These are phyloP conservation scores for Anorthoa munda DNA, from an alignment of 2,888 invertebrate species.

Conservation along the genomic window DNA sequence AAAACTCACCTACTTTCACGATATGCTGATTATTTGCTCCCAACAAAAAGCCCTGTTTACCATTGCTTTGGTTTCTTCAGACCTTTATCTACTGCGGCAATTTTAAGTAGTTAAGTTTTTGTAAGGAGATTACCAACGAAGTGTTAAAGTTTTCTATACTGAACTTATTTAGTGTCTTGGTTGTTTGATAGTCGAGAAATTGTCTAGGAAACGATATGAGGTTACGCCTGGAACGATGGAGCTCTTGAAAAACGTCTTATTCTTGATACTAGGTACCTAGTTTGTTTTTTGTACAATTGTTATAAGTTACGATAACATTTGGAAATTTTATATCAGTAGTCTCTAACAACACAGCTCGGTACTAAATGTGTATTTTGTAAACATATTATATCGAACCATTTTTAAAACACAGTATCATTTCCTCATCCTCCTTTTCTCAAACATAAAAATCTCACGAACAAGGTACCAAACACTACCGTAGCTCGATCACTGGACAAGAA, in stretches of 20 bases:
- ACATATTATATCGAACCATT: neutral
- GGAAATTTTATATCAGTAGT: neutral
- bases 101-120: constrained; percentile 62
- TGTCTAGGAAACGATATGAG: neutral
- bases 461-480: constrained; percentile 12
- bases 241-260: neutral
- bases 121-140: constrained; percentile 53
- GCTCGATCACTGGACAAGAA: constrained; percentile 52
- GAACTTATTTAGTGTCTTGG: constrained; percentile 10
- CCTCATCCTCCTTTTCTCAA: neutral
- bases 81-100: too few relatives aligned
- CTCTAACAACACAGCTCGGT: neutral
- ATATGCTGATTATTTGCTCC: too few relatives aligned
- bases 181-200: neutral
- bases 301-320: neutral
- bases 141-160: constrained; percentile 30
- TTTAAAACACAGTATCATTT: constrained; percentile 17
- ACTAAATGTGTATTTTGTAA: neutral
- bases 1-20: too few relatives aligned
- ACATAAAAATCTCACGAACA: constrained; percentile 15
- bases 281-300: neutral
- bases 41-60: too few relatives aligned
- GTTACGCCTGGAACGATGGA: neutral
- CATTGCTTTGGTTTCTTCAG: too few relatives aligned
- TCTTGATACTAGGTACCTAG: neutral